Base-by-base conservation (phyloP, 30 jellyfish, hydroid and myxozoan species). In the Turritopsis dohrnii region DNA sequence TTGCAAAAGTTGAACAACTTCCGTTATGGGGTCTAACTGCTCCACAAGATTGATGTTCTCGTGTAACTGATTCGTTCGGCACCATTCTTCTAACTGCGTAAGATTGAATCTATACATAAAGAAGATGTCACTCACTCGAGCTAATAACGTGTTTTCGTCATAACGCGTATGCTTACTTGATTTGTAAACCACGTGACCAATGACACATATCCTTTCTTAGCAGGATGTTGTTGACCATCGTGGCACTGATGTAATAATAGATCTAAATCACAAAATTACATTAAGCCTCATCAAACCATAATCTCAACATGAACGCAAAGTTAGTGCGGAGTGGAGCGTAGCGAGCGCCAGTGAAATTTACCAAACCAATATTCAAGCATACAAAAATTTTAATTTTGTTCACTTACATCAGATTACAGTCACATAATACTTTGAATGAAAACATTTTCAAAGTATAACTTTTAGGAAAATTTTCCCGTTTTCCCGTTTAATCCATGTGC, bases 181-280 rank as follows among this genome's bases (percentile, higher is more conserved):
- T 87, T 84, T 91, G 97, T 89, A 91, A 74, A 30, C 97, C 97
- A 74, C 97, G 90, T 77, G 97, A 91, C 97, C 97, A 91, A 72
- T 91, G 97, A 72, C 97, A 91, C 97, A 91, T 91, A 86, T 91
- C 97, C 66, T 87, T 91, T 21, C 97, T 91, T 21, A 91, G 88
- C 13, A 91, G 81, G 18, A 91, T 30, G 76, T 91, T 91, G 72
- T 91, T 91, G 28, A 91, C 84, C 97, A 91, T 87, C 22, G 83
- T 91, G 0, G 95, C 97, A 80, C 86, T 87, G 65, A 91, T 80
- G 53, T 66, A 87, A 76, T 91, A 91, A 81, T 84, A 87, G 4
- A 91, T 91, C 97, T 91, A 75, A 24, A 52, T 71, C 24, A 65
- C 20, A 71, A 53, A 81, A 21, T 0, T 60, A 21, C n/a, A n/a